A percentile compares a stretch with the other conserved stretches of the same genome.
Conservation (phyloP, 2,888 invertebrate species). For the Argynnis bischoffii region DNA sequence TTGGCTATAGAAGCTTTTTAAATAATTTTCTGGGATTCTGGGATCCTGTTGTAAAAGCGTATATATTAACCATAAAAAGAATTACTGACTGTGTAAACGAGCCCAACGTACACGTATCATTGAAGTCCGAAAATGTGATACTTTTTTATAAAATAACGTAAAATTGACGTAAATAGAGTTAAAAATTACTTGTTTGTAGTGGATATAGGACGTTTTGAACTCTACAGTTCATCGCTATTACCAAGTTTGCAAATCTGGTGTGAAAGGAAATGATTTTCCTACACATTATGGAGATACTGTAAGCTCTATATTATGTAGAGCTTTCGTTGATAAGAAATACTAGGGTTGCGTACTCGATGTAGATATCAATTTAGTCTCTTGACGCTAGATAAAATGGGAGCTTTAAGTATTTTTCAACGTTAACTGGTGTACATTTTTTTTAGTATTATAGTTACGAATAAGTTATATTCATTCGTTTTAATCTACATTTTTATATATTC, state of each 20-base stretch:
- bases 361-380: not conserved
- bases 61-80: too few species aligned
- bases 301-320: slow-evolving; percentile 7
- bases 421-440: too few species aligned
- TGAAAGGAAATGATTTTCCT: slow-evolving; percentile 27
- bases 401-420: too few species aligned
- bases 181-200: slow-evolving; percentile 9
- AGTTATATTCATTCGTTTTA: not conserved
- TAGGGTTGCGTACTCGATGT: not conserved
- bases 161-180: slow-evolving; percentile 1
- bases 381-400: not conserved
- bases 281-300: slow-evolving; percentile 10
- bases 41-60: too few species aligned
- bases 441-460: not conserved
- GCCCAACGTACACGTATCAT: too few species aligned
- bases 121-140: too few species aligned
- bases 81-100: too few species aligned
- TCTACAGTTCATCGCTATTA: slow-evolving; percentile 19
- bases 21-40: too few species aligned
- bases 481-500: too few species aligned
- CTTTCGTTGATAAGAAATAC: slow-evolving; percentile 1
- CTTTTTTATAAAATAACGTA: too few species aligned
- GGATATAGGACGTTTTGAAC: slow-evolving; percentile 10
- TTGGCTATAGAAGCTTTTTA: too few species aligned
- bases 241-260: slow-evolving; percentile 32